Evolutionary conservation across 2,888 invertebrate species (phyloP).

Genomic region (Eristalis pertinax): DNA sequence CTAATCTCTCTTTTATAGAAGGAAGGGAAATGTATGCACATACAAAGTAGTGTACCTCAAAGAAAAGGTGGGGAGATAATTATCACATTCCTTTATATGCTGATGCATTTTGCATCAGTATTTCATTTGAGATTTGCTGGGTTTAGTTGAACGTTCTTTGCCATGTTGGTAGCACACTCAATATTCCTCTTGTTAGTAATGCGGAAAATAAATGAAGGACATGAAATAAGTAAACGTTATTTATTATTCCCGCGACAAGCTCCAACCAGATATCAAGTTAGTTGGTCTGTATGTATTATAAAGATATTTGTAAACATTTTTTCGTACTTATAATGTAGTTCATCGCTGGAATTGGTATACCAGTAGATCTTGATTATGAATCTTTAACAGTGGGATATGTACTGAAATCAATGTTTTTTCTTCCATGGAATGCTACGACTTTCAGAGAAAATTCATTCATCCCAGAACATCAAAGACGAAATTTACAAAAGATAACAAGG

Average conservation of each 20-base stretch:
- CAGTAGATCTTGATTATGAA: slow-evolving; percentile 77
- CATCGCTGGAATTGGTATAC: slow-evolving; percentile 78
- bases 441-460: slow-evolving; percentile 77
- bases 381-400: slow-evolving; percentile 77
- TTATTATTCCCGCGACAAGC: slow-evolving; percentile 77
- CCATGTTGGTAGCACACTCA: not conserved
- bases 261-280: slow-evolving; percentile 78
- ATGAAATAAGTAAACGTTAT: slow-evolving; percentile 74
- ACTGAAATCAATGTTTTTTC: slow-evolving; percentile 75
- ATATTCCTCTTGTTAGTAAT: slow-evolving; percentile 16
- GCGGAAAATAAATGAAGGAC: not conserved
- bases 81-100: not conserved
- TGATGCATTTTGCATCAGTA: not conserved
- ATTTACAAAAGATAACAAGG: slow-evolving; percentile 27
- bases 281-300: not conserved
- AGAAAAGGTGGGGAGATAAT: not conserved
- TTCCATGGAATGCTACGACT: slow-evolving; percentile 77
- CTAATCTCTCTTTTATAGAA: too few relatives aligned
- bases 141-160: not conserved
- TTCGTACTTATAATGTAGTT: slow-evolving; percentile 73
- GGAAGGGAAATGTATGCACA: not conserved
- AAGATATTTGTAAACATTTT: not conserved
- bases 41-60: not conserved
- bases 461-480: slow-evolving; percentile 75
- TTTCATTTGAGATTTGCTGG: not conserved